Conservation (phyloP, 2,797 vertebrate species). For the Protonibea diacanthus region DNA sequence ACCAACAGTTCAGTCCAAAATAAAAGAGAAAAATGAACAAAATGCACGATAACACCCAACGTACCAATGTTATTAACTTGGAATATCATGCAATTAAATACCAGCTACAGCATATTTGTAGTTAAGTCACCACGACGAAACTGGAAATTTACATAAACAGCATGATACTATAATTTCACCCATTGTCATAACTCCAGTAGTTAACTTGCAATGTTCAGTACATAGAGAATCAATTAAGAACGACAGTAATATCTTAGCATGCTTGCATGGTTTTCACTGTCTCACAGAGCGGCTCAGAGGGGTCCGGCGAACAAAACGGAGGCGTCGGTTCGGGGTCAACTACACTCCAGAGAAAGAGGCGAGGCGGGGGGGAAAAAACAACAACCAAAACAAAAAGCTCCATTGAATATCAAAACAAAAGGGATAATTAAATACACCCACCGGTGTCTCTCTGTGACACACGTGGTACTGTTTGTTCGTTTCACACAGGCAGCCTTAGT, state of each 20-base stretch:
- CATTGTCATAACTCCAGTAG: constrained; percentile 67
- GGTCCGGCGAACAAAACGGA: constrained; percentile 37
- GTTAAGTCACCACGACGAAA: constrained; percentile 78
- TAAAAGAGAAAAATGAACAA: constrained; percentile 50
- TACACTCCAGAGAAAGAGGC: constrained; percentile 50
- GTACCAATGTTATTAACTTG: constrained; percentile 64
- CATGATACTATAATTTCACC: constrained; percentile 63
- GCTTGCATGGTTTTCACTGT: constrained; percentile 69
- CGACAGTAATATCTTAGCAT: constrained; percentile 76
- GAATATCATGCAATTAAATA: constrained; percentile 85
- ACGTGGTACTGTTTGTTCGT: constrained; percentile 34
- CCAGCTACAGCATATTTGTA: constrained; percentile 72
- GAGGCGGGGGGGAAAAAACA: neutral
- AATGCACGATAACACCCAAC: constrained; percentile 73
- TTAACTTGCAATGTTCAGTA: constrained; percentile 77
- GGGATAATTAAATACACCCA: constrained; percentile 50
- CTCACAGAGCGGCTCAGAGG: constrained; percentile 52
- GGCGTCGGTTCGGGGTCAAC: constrained; percentile 45
- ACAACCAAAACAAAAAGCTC: neutral
- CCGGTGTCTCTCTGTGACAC: constrained; percentile 44
- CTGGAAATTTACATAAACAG: constrained; percentile 76
- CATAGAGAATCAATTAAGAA: constrained; percentile 71
- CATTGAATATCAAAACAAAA: constrained; percentile 48
- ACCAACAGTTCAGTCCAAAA: constrained; percentile 77
- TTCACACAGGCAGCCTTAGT: constrained; percentile 67